phyloP scores from a whole-genome alignment of 2,888 invertebrate genomes.

The Arrhopalites spinosus region DNA sequence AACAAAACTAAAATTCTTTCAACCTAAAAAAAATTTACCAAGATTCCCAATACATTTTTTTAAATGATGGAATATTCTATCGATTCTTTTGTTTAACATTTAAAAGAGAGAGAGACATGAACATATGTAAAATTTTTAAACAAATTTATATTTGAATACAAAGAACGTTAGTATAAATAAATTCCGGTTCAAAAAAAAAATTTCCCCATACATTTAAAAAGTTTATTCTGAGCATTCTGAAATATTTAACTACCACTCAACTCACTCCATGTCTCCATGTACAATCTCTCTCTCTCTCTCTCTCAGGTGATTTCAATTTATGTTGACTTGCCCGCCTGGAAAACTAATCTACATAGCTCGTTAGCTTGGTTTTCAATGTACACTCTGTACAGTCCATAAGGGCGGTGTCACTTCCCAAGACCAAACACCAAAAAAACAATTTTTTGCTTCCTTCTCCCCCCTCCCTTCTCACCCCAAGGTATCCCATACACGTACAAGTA shows the following conservation, averaged over 20 bases:
- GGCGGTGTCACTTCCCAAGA: slow-evolving; percentile 25
- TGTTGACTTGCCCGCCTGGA: not conserved
- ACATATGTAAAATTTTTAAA: not conserved
- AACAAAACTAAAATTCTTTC: no score
- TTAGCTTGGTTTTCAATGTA: not conserved
- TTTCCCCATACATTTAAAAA: no score
- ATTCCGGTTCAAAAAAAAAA: no score
- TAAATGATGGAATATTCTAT: no score
- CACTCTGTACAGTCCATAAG: slow-evolving; percentile 19
- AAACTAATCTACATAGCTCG: slow-evolving; percentile 12
- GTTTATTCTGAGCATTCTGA: no score
- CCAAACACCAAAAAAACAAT: not conserved
- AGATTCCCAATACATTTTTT: no score
- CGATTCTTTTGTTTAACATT: no score
- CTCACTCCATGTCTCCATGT: no score
- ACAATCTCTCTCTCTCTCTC: no score
- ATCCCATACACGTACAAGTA: not conserved
- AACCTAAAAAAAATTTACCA: no score
- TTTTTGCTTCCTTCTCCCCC: not conserved
- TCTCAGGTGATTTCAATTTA: slow-evolving; percentile 2
- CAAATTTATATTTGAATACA: not conserved
- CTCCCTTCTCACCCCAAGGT: not conserved
- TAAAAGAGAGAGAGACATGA: not conserved
- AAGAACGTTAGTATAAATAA: no score
- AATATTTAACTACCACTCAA: no score